A percentile compares a stretch with the other conserved stretches of the same genome.
phyloP scores from a whole-genome alignment of 2,888 invertebrate species.

The Agonopterix heracliana region DNA sequence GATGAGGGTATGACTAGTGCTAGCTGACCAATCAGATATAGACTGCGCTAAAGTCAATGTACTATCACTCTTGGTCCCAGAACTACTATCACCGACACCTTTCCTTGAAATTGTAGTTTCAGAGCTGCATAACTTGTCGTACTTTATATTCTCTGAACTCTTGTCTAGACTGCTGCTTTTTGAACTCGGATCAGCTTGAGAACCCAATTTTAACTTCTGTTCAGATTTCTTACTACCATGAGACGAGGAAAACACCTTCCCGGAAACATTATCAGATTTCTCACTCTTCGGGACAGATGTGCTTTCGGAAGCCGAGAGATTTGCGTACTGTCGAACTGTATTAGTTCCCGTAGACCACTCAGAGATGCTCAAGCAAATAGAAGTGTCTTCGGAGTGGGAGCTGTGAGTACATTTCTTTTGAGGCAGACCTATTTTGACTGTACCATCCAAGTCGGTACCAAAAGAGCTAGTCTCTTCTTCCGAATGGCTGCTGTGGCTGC shows the following conservation, averaged over 20 bases:
- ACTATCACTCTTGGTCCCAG: conserved; percentile 87
- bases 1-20: conserved; percentile 85
- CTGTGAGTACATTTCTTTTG: conserved; percentile 89
- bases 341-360: conserved; percentile 93
- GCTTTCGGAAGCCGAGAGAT: conserved; percentile 82
- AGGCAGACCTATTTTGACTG: conserved; percentile 86
- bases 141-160: conserved; percentile 71
- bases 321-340: conserved; percentile 87
- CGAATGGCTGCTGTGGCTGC: conserved; percentile 83
- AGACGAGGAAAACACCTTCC: conserved; percentile 76
- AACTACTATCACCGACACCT: conserved; percentile 74
- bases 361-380: conserved; percentile 88
- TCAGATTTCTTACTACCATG: conserved; percentile 72
- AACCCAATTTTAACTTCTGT: conserved; percentile 57
- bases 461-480: conserved; percentile 85
- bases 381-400: conserved; percentile 91
- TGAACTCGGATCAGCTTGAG: conserved; percentile 70
- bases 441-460: conserved; percentile 87
- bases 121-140: conserved; percentile 78
- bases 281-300: conserved; percentile 78
- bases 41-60: conserved; percentile 85
- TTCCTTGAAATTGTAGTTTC: conserved; percentile 72
- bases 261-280: conserved; percentile 73
- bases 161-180: conserved; percentile 78
- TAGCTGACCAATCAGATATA: conserved; percentile 89